Conservation (phyloP, 1,140 invertebrate genomes). For the Diploscapter pachys region DNA sequence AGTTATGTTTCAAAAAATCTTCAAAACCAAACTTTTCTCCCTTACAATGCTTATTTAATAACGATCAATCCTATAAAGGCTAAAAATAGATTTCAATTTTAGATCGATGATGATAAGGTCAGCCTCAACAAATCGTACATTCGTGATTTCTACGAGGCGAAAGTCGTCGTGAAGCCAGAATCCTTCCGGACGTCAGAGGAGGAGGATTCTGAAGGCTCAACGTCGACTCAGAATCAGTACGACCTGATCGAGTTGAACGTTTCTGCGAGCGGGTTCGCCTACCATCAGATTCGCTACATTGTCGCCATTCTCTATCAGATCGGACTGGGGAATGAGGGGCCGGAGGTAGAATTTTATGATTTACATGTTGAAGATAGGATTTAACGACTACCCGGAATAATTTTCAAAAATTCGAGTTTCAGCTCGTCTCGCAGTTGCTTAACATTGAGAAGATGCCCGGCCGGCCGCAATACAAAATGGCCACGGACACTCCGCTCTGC, state of each 20-base stretch:
- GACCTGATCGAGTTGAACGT: constrained; percentile 78
- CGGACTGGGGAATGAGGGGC: constrained; percentile 70
- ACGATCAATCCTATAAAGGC: too few species aligned
- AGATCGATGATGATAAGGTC: constrained; percentile 85
- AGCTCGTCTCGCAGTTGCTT: constrained; percentile 75
- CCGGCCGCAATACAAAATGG: constrained; percentile 90
- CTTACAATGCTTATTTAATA: too few species aligned
- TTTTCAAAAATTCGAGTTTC: constrained; percentile 57
- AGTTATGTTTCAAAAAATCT: background rate
- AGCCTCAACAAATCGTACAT: constrained; percentile 38
- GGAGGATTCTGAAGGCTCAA: constrained; percentile 7
- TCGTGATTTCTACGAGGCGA: constrained; percentile 44
- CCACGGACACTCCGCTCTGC: constrained; percentile 81
- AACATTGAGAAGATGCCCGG: constrained; percentile 70
- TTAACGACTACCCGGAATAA: too few species aligned
- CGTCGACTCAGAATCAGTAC: constrained; percentile 28
- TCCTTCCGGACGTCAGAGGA: background rate
- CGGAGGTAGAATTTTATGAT: constrained; percentile 48
- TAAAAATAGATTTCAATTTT: background rate
- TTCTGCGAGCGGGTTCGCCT: constrained; percentile 84
- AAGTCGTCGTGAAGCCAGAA: constrained; percentile 27
- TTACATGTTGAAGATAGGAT: constrained; percentile 63
- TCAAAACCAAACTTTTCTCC: background rate
- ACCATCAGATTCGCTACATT: constrained; percentile 97
- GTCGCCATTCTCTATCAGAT: constrained; percentile 83